Conservation (phyloP, 2,888 invertebrate genomes). For the Agrotis clavis region DNA sequence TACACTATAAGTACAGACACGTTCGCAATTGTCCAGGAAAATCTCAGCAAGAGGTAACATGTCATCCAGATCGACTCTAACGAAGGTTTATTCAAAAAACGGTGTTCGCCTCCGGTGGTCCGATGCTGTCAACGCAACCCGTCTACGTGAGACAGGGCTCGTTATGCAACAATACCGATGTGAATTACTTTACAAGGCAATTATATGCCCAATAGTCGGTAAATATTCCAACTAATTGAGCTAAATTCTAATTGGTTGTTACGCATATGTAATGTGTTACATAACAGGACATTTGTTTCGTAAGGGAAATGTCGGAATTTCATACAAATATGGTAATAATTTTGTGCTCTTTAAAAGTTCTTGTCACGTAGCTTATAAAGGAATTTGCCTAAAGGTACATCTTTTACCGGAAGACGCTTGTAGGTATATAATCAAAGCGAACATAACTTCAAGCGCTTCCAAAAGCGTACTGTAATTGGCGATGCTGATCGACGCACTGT, state of each 20-base stretch:
- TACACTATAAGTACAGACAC: slow-evolving; percentile 54
- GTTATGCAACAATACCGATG: slow-evolving; percentile 74
- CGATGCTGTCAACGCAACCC: slow-evolving; percentile 72
- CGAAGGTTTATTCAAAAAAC: slow-evolving; percentile 87
- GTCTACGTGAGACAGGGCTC: slow-evolving; percentile 69
- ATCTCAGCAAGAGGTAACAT: slow-evolving; percentile 71
- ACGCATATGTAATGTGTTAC: slow-evolving; percentile 21
- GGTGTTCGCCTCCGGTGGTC: slow-evolving; percentile 84
- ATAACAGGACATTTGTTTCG: neutral
- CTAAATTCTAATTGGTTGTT: slow-evolving; percentile 43
- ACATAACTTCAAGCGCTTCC: slow-evolving; percentile 38
- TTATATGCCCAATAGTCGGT: slow-evolving; percentile 55
- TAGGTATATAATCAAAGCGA: slow-evolving; percentile 29
- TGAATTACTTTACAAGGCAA: slow-evolving; percentile 71
- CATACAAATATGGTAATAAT: slow-evolving; percentile 19
- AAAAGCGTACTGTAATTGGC: slow-evolving; percentile 44
- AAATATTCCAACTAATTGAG: slow-evolving; percentile 52
- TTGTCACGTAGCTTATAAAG: slow-evolving; percentile 44
- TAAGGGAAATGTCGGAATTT: neutral
- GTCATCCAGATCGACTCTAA: slow-evolving; percentile 82
- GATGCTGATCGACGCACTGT: slow-evolving; percentile 50
- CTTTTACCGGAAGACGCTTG: slow-evolving; percentile 39
- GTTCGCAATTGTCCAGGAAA: slow-evolving; percentile 66
- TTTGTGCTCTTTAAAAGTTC: slow-evolving; percentile 18
- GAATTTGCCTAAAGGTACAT: slow-evolving; percentile 44